Evolutionary conservation across 2,888 invertebrate species (phyloP), one percentile per base, ranked within the genome.

Genomic region (Drosophila flavopinicola): DNA sequence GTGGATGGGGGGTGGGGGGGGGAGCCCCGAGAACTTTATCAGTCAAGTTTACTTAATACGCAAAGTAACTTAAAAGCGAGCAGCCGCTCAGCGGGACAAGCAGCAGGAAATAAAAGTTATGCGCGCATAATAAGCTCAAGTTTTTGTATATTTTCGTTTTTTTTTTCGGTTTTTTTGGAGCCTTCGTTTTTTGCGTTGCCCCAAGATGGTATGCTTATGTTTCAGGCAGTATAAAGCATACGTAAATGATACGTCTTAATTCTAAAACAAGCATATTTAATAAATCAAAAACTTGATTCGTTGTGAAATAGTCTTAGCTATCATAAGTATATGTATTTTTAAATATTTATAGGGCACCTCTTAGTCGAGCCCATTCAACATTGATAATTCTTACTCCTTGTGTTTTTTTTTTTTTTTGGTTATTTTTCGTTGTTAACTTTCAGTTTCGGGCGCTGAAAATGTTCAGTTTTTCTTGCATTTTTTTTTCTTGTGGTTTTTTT

Each of bases 1-100:
- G n/a, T n/a, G n/a, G 20, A 6, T 5, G n/a, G 15, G 4, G 13
- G 30, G 56, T 23, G 45, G 11, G 44, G 7, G 11, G 2, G 20
- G 27, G 2, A 35, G 4, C 44, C 27, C 9, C 37, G 45, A 41
- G 64, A 87, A 82, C 84, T 82, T 82, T 87, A 87, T 87, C 80
- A 87, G 87, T 66, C 84, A 82, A 82, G 87, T 82, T 82, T 85
- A 87, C 80, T 87, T 87, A 82, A 82, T 85, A 87, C 85, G 85
- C 85, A 84, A 85, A 82, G 83, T 82, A 87, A 87, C 78, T 87
- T 78, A 80, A 73, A 77, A 69, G 65, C 58, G 42, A 11, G 9
- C 39, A 52, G 56, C 44, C 27, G 58, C 38, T 32, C 29, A 23
- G 20, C 6, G 39, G 17, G 25, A 15, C 1, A 9, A 10, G 30